Evolutionary conservation across 2,113 vertebrate genomes (phyloP), one percentile per base, ranked within the genome.

Genomic region (Noturus placidus): DNA sequence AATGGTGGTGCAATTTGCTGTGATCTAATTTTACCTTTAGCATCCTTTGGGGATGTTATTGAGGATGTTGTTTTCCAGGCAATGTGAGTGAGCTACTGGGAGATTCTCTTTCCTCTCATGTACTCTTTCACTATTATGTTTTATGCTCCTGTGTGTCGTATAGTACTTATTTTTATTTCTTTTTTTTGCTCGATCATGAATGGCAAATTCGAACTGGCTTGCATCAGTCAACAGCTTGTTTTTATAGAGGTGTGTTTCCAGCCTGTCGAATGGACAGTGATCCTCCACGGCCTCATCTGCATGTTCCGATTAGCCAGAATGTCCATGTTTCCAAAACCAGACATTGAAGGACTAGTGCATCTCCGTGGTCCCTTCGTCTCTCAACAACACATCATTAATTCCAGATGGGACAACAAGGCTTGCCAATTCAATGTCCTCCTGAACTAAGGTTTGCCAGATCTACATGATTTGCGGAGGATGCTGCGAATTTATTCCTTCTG

Each of bases 351-450:
- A 87, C 77, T 69, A 80, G 69, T n/a, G 2, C 42, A 59, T 84
- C 42, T 89, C 82, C 11, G 54, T 59, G 67, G 72, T 83, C 61
- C 74, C 85, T 79, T 83, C 79, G 25, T 86, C 80, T 88, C 84
- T 72, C 82, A 57, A 87, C 86, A 90, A 84, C 89, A 90, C 89
- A 87, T 90, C 87, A 90, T 90, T 90, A 90, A 90, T 88, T 88
- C 87, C 85, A 88, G 86, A 83, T 50, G 89, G 81, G 33, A 61
- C 69, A 82, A 83, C 70, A 80, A 57, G 78, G 54, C 84, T 86
- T 84, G 88, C 87, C 83, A 84, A 82, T 76, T 82, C 67, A 5
- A 38, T 69, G 70, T 87, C 86, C 77, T 87, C 52, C 82, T 88
- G 70, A 88, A 90, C 79, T 86, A 67, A 77, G 69, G 84, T 79